Evolutionary conservation across 2,797 vertebrate genomes (phyloP).

Genomic region (Neomorphus geoffroyi): DNA sequence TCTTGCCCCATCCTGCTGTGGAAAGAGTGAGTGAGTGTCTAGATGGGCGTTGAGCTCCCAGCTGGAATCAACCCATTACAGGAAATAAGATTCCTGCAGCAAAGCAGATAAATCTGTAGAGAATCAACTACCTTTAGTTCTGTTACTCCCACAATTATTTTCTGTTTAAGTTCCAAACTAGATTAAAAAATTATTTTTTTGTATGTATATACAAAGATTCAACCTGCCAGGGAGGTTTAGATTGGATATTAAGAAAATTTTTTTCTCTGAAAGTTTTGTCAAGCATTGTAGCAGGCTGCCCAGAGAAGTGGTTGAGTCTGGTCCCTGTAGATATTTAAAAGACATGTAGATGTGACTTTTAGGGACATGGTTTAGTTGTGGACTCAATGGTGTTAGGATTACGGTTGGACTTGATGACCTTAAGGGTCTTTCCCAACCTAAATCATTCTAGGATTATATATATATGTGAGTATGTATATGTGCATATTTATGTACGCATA

Average conservation of each 20-base stretch:
- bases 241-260: not conserved
- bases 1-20: not conserved
- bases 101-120: not conserved
- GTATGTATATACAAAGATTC: not conserved
- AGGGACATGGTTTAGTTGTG: not conserved
- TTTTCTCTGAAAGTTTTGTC: not conserved
- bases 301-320: not conserved
- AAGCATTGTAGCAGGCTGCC: not conserved
- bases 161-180: not conserved
- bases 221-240: not conserved
- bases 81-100: not conserved
- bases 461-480: too few relatives aligned
- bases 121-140: not conserved
- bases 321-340: not conserved
- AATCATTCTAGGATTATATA: not conserved
- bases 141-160: not conserved
- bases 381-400: not conserved
- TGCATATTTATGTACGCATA: not conserved
- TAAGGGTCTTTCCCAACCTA: not conserved
- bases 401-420: not conserved
- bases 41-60: not conserved
- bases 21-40: not conserved
- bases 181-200: not conserved
- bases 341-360: fast-evolving
- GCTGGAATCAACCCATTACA: not conserved